Evolutionary conservation across 2,113 vertebrate genomes (phyloP).

Genomic region (Urocolius indicus): DNA sequence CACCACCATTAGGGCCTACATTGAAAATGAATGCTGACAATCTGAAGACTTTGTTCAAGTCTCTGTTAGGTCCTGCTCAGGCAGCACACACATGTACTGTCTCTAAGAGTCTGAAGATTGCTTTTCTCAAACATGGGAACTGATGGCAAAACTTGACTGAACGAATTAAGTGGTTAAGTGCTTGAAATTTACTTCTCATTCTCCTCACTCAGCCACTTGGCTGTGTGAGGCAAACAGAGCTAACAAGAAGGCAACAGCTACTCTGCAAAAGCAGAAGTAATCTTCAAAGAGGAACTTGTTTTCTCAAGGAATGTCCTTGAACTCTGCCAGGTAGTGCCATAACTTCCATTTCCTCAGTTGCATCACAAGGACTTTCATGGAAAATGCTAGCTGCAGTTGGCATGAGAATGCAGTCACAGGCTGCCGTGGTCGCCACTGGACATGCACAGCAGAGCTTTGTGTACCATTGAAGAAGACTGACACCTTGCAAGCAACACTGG

Average conservation of each 20-base stretch:
- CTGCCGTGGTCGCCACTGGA: background rate
- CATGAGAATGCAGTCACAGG: background rate
- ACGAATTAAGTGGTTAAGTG: background rate
- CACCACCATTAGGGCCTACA: background rate
- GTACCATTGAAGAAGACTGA: background rate
- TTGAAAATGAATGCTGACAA: background rate
- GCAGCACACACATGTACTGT: background rate
- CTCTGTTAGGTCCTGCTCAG: background rate
- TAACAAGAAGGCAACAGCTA: background rate
- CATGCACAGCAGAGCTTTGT: background rate
- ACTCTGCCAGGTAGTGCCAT: background rate
- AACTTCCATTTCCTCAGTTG: background rate
- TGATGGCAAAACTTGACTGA: background rate
- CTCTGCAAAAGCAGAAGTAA: background rate
- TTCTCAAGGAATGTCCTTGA: background rate
- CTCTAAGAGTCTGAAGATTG: background rate
- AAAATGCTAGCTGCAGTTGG: background rate
- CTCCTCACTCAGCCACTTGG: background rate
- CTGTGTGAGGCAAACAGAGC: background rate
- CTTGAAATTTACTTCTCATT: background rate
- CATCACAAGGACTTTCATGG: background rate
- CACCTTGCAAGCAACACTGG: background rate
- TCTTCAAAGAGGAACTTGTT: background rate
- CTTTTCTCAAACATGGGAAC: background rate
- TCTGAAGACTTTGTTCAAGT: background rate